Base-by-base conservation (phyloP, 2,888 invertebrate genomes). In the Lasius platythorax region DNA sequence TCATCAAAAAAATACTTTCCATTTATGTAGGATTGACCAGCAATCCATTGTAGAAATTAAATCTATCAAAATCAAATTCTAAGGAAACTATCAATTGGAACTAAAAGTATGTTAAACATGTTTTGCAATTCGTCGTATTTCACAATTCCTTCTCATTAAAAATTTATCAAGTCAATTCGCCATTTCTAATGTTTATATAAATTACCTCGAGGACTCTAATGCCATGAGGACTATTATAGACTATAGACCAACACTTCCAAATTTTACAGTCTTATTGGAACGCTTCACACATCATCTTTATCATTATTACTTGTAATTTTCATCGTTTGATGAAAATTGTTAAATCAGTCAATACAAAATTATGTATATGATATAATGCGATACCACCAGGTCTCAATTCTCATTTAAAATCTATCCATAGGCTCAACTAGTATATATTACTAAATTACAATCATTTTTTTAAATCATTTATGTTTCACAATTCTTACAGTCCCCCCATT, bases 1-100 rank as follows among this genome's bases (percentile, higher is more conserved):
- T 63, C 50, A 64, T 85, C 91, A 91, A 87, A 91, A 92, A 92
- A 92, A 92, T 91, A 91, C 85, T 84, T 86, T 68, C 86, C 33
- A 78, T 85, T 83, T 86, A 72, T 78, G 82, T 56, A 85, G 73
- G 90, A 91, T 91, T 87, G 89, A 66, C 92, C 92, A 89, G 92
- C 91, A 90, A 92, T 83, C 92, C 86, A 46, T 86, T 8, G 28
- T 82, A 72, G 40, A 83, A 88, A 86, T 18, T 83, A 84, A 86
- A 83, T 83, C 78, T 53, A 64, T 64, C 33, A 53, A 67, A 84
- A 53, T 75, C 40, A 88, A 63, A 81, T 74, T 79, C 74, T 72
- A 83, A 84, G 53, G 28, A 56, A 84, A 56, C 78, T 74, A 84
- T 70, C 18, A 33, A 30, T 18, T 18, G 9, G 33, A 61, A 81